These are phyloP conservation scores for Anisognathus igniventris DNA, from an alignment of 2,797 vertebrate species.

Conservation along the genomic window DNA sequence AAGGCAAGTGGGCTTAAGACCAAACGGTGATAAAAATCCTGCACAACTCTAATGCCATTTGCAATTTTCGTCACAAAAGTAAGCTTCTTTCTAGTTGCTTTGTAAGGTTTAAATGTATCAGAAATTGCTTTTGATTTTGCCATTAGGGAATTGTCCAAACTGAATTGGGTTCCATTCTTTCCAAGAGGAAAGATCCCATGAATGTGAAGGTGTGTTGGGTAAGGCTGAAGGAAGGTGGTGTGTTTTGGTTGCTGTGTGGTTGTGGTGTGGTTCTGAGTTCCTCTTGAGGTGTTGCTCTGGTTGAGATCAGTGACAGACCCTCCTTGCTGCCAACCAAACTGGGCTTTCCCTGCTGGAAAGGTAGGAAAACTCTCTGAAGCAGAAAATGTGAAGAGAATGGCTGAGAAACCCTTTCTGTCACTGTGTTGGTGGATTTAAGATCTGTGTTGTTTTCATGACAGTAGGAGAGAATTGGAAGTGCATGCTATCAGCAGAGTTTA, in stretches of 20 bases:
- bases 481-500: neutral
- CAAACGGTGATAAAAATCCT: neutral
- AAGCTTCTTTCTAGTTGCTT: neutral
- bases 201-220: neutral
- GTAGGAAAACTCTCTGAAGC: neutral
- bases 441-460: fast-evolving
- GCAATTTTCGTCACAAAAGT: neutral
- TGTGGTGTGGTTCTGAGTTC: neutral
- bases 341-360: neutral
- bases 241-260: neutral
- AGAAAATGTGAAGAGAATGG: fast-evolving
- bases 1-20: neutral
- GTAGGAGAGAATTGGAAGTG: neutral
- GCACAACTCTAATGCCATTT: neutral
- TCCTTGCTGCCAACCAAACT: neutral
- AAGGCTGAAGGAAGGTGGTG: neutral
- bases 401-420: neutral
- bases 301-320: neutral
- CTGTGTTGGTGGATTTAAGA: neutral
- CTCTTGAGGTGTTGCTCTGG: neutral
- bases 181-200: neutral
- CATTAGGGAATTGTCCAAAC: neutral
- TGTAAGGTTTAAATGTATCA: neutral
- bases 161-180: neutral
- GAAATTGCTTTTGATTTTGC: neutral